Evolutionary conservation across 2,888 invertebrate genomes (phyloP), one percentile per base, ranked within the genome.

Genomic region (Stenolophus ochropezus): DNA sequence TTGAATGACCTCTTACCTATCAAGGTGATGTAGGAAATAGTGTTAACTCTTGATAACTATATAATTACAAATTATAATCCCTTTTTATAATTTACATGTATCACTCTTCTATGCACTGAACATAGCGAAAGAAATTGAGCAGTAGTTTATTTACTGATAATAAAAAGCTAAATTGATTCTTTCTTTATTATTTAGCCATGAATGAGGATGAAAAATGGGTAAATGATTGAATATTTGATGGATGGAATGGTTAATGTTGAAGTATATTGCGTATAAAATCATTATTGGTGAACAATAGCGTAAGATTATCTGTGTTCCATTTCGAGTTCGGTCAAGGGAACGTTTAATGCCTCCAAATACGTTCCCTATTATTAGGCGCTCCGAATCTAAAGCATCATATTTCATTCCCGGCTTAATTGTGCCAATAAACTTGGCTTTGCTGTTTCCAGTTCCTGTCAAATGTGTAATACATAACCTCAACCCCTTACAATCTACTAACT

Each of bases 401-500:
- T 61, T 61, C 61, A 61, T 61, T 61, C 61, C 21, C 23, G 61
- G 61, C 61, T 61, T 25, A 61, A 25, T 25, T 61, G 61, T 25
- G 21, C 61, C 61, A 25, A 20, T 25, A 25, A 56, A 25, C n/a
- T 11, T 25, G 23, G 21, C 61, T 61, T 61, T 14, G 25, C 61
- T 21, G 61, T 61, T 61, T 25, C 61, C 61, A n/a, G n/a, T 25
- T 61, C 25, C 23, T 56, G 56, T 20, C 21, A 6, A 23, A 42
- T 42, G 2, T 42, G 33, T 51, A 51, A 51, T 16, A 16, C 51
- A 51, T 16, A 51, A 16, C 51, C 51, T 51, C 16, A 51, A 16
- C 16, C 16, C 0, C 14, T 16, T 14, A 0, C 51, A n/a, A n/a
- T 51, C 51, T 16, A 16, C 33, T 8, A 42, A 42, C 8, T 42